Percentiles rank a stretch among this genome's conserved stretches.
Evolutionary conservation across 2,797 vertebrate genomes (phyloP).

Genomic region (Urosaurus nigricauda): DNA sequence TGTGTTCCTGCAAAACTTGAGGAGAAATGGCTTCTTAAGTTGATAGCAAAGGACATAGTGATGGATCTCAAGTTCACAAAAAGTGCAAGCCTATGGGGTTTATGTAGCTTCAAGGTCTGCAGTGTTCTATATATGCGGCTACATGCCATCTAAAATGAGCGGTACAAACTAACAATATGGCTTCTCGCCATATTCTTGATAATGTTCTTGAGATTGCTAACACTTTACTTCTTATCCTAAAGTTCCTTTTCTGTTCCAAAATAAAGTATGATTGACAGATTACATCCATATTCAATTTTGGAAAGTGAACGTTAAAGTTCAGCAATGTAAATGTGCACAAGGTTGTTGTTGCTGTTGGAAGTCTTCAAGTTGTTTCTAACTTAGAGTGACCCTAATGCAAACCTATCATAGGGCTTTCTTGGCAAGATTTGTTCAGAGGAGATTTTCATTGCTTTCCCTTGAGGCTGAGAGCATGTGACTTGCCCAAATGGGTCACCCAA

Average conservation of each 20-base stretch:
- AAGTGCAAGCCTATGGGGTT: slow-evolving; percentile 33
- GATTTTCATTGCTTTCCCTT: too few species aligned
- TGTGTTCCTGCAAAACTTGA: slow-evolving; percentile 39
- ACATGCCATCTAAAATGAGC: slow-evolving; percentile 11
- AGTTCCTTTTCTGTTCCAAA: not conserved
- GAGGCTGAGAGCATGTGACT: too few species aligned
- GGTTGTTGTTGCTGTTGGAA: too few species aligned
- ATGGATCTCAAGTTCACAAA: slow-evolving; percentile 39
- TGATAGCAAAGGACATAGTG: slow-evolving; percentile 51
- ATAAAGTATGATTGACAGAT: not conserved
- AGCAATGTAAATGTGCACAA: slow-evolving; percentile 1
- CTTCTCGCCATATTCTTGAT: slow-evolving; percentile 10
- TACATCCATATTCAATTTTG: not conserved
- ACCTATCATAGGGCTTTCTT: too few species aligned
- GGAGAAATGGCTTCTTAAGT: slow-evolving; percentile 51
- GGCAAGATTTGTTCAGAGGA: too few species aligned
- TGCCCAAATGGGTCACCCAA: too few species aligned
- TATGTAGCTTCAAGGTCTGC: slow-evolving; percentile 40
- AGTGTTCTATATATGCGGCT: not conserved
- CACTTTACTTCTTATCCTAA: not conserved
- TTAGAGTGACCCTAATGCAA: too few species aligned
- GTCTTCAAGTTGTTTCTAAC: too few species aligned
- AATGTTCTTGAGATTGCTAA: not conserved
- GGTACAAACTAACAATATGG: slow-evolving; percentile 10
- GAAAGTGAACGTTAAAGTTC: not conserved